Evolutionary conservation across 2,888 invertebrate species (phyloP).

Genomic region (Acronicta leporina): DNA sequence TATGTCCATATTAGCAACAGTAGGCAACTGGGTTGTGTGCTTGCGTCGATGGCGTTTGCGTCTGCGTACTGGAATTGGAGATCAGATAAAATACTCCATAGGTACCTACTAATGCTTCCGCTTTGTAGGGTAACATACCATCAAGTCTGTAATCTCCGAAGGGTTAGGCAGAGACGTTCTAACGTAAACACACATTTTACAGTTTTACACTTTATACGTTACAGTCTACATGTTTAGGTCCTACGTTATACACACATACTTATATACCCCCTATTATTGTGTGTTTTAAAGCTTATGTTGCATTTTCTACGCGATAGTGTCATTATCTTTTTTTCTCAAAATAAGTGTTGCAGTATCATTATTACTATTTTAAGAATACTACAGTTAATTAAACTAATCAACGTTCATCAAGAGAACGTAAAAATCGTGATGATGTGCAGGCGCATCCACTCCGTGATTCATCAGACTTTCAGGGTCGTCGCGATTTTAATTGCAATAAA

Average conservation of each 20-base stretch:
- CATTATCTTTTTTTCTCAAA: no score
- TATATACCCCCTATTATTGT: no score
- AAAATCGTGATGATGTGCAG: constrained; percentile 30
- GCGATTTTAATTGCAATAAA: constrained; percentile 31
- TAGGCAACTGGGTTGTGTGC: constrained; percentile 39
- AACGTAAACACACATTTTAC: no score
- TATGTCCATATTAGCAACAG: constrained; percentile 33
- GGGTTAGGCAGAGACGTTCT: no score
- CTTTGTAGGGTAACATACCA: background rate
- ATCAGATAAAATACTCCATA: background rate
- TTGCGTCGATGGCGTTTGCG: constrained; percentile 24
- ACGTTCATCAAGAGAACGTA: constrained; percentile 21
- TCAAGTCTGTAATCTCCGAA: no score
- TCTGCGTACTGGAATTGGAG: constrained; percentile 3
- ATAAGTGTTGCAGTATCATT: no score
- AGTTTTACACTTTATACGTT: no score
- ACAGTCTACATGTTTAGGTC: no score
- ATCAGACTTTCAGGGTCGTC: constrained; percentile 35
- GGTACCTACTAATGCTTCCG: no score
- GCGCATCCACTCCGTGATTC: constrained; percentile 28
- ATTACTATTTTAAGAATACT: background rate
- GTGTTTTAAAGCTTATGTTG: no score
- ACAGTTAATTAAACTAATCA: constrained; percentile 19
- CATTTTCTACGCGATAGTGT: no score
- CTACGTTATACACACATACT: no score